Evolutionary conservation across 2,888 invertebrate genomes (phyloP).

Genomic region (Machimus rusticus): DNA sequence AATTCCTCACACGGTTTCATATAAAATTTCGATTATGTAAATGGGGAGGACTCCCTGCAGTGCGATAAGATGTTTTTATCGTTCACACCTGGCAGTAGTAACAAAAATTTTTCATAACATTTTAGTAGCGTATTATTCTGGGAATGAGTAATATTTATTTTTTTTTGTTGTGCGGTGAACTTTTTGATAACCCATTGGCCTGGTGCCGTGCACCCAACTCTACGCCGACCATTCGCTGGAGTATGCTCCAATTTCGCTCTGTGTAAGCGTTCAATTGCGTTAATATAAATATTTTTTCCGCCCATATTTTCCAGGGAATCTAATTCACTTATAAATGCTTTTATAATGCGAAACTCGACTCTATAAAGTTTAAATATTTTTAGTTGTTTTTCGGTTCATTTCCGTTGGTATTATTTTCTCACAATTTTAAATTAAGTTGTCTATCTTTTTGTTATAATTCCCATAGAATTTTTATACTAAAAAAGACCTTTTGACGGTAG

Average conservation of each 20-base stretch:
- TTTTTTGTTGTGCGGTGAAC: neutral
- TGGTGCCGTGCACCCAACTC: neutral
- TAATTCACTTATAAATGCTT: neutral
- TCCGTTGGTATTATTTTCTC: neutral
- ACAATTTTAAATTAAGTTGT: no score
- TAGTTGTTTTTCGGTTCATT: neutral
- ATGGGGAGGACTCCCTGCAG: neutral
- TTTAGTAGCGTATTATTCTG: neutral
- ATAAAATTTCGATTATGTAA: neutral
- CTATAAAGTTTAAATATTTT: neutral
- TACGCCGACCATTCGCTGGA: neutral
- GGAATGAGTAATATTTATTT: neutral
- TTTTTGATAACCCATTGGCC: neutral
- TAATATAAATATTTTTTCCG: neutral
- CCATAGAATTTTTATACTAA: no score
- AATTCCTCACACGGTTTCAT: neutral
- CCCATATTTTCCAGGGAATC: neutral
- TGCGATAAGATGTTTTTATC: neutral
- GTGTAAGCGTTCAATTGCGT: neutral
- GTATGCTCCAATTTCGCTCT: neutral
- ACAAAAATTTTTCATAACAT: neutral
- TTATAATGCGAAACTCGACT: neutral
- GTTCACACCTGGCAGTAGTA: neutral
- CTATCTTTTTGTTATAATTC: no score
- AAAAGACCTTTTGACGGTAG: no score